These are phyloP conservation scores for Epinephelus malabaricus DNA, from an alignment of 2,797 vertebrate species.

Conservation along the genomic window DNA sequence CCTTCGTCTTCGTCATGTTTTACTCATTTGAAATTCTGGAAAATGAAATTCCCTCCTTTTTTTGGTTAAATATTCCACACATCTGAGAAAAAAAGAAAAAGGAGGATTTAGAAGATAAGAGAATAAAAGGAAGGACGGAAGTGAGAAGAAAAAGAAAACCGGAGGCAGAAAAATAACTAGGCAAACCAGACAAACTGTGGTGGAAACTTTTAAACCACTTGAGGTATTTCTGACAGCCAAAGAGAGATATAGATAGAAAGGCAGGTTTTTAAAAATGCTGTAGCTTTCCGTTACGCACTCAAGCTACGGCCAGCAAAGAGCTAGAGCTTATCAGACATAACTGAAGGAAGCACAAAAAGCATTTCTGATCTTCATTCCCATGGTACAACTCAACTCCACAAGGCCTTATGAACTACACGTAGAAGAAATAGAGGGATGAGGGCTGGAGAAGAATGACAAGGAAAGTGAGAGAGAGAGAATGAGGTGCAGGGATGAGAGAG, in stretches of 20 bases:
- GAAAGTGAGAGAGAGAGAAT: constrained; percentile 22
- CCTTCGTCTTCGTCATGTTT: neutral
- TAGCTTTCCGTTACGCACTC: constrained; percentile 28
- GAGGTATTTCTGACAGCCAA: constrained; percentile 25
- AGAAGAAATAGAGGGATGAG: constrained; percentile 30
- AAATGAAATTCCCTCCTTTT: neutral
- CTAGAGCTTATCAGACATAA: constrained; percentile 37
- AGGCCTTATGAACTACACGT: constrained; percentile 48
- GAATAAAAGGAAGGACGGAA: neutral
- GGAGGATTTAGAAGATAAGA: neutral
- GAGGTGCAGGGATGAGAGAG: constrained; percentile 38
- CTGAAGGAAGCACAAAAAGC: constrained; percentile 58
- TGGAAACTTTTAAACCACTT: constrained; percentile 18
- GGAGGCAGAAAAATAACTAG: neutral
- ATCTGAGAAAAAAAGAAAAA: neutral
- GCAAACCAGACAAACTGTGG: neutral
- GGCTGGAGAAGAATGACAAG: constrained; percentile 15
- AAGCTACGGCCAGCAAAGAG: constrained; percentile 14
- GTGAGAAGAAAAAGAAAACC: neutral
- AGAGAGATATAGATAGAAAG: neutral
- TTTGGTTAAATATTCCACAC: no score
- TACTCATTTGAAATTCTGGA: neutral
- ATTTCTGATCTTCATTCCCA: constrained; percentile 47
- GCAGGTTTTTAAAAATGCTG: constrained; percentile 30
- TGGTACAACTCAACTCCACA: constrained; percentile 52